These are phyloP conservation scores for Dasysyrphus albostriatus DNA, from an alignment of 2,888 invertebrate genomes.

Conservation along the genomic window DNA sequence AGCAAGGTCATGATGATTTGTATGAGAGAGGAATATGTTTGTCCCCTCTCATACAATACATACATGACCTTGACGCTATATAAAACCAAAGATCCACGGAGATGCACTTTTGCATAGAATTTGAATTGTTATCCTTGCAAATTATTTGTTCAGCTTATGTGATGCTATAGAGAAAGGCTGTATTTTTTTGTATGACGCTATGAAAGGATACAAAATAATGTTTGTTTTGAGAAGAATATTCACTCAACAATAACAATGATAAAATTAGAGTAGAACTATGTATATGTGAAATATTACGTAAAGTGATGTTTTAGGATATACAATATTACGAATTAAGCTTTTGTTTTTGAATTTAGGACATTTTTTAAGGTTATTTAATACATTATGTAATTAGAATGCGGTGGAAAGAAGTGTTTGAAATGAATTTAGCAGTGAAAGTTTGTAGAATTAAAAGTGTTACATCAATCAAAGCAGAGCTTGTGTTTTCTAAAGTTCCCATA, in stretches of 20 bases:
- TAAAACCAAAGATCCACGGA: slow-evolving; percentile 39
- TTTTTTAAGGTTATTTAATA: neutral
- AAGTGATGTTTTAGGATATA: neutral
- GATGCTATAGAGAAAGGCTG: slow-evolving; percentile 28
- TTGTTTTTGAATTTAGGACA: neutral
- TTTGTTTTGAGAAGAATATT: slow-evolving; percentile 13
- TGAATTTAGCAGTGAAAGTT: too few species aligned
- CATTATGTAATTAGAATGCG: too few species aligned
- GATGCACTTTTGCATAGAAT: slow-evolving; percentile 61
- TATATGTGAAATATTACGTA: neutral
- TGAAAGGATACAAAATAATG: slow-evolving; percentile 10
- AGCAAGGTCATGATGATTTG: slow-evolving; percentile 64
- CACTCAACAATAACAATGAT: slow-evolving; percentile 21
- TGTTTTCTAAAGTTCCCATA: too few species aligned
- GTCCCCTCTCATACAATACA: neutral
- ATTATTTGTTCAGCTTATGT: slow-evolving; percentile 49
- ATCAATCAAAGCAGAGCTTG: too few species aligned
- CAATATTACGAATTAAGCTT: neutral
- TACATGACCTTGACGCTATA: slow-evolving; percentile 50
- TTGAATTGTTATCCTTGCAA: slow-evolving; percentile 54
- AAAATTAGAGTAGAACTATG: slow-evolving; percentile 14
- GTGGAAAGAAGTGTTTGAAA: too few species aligned
- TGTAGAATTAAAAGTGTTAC: too few species aligned
- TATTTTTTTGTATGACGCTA: neutral
- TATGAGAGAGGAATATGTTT: slow-evolving; percentile 27